Base-by-base conservation (phyloP, 2,888 invertebrate species). In the Blastobasis adustella region DNA sequence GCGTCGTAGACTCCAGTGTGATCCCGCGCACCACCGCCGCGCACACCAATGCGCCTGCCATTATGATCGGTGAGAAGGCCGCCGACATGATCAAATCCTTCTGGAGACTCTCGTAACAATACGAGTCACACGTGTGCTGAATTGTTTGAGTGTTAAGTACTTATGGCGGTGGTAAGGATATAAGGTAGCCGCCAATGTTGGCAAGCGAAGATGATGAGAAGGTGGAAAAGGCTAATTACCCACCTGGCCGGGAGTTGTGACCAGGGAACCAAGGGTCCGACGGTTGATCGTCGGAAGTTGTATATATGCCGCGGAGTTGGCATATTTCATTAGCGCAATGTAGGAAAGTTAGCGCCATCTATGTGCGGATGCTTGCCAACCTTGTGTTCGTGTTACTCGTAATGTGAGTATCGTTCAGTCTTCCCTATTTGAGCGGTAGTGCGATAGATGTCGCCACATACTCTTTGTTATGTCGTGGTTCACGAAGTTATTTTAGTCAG, bases 31-130 rank as follows among this genome's bases (percentile, higher is more conserved):
- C 90, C n/a, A 69, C 90, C 47, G 79, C 90, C 6, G 89, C 79
- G 4, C 90, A 90, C 63, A 90, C 90, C 0, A 89, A 90, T 63
- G 90, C 86, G 0, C 90, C 90, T 0, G 88, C 88, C 3, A 84
- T 88, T 23, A 90, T 90, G 90, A 90, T 90, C 52, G 90, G 83
- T 9, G 90, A 90, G 62, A 90, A 90, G 60, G 90, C 86, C 7
- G 86, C 90, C 5, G 90, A 90, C 61, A 79, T 90, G 79, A 89
- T 90, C 46, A 90, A 87, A 65, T 66, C 76, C 49, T 79, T 85
- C 51, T 82, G 88, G 88, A 75, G 46, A 70, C 69, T 51, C 5
- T n/a, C n/a, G 5, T 42, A 42, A 10, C 10, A 10, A 42, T 42
- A 8, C 7, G 9, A n/a, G 42, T 7, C 10, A 42, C 5, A 5